Conservation (phyloP, 2,113 vertebrate genomes). For the Eurystomus gularis region DNA sequence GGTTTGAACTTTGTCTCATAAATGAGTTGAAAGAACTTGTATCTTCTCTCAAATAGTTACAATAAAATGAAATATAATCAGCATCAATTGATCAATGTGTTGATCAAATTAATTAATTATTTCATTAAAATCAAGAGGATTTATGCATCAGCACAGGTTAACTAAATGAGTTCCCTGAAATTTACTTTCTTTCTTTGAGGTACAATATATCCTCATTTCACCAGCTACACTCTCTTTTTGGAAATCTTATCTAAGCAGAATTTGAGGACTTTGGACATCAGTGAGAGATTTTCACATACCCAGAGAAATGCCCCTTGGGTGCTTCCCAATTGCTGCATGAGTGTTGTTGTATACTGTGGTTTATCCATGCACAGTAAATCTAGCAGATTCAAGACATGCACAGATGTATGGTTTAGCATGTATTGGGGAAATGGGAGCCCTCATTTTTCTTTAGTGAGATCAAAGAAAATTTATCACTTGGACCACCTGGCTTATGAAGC, state of each 20-base stretch:
- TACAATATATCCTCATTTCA: background rate
- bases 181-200: background rate
- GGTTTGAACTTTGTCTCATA: background rate
- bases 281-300: background rate
- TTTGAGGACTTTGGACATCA: background rate
- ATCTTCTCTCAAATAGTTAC: background rate
- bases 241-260: background rate
- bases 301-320: background rate
- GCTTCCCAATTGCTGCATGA: fast-evolving
- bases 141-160: background rate
- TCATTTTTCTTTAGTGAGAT: background rate
- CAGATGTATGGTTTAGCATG: background rate
- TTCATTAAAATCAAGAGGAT: background rate
- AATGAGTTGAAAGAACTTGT: background rate
- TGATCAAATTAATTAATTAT: background rate
- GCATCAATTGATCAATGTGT: background rate
- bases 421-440: background rate
- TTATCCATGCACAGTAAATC: background rate
- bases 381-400: background rate
- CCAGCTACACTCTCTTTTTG: background rate
- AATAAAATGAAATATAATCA: background rate
- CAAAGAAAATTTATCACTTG: background rate
- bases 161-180: background rate
- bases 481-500: background rate
- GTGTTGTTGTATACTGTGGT: background rate